These are phyloP conservation scores for Spinibarbus caldwelli DNA, from an alignment of 2,797 vertebrate genomes.

Conservation along the genomic window DNA sequence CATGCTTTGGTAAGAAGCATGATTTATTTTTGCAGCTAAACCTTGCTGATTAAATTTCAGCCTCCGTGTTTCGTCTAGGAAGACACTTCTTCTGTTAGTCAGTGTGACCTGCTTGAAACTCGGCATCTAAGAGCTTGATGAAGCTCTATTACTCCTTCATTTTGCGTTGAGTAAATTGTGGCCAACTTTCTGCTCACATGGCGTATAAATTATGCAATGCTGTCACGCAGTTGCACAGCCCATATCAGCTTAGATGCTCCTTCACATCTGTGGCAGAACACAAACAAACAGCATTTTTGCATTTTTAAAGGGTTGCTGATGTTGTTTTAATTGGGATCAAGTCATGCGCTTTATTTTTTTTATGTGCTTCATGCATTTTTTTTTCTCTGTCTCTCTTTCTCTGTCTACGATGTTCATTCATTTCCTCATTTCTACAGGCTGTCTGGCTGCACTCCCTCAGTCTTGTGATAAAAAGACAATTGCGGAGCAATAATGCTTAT, in stretches of 20 bases:
- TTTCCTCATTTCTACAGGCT: conserved; percentile 19
- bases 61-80: conserved; percentile 15
- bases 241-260: not conserved
- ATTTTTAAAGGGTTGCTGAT: conserved; percentile 19
- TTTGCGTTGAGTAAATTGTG: not conserved
- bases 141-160: conserved; percentile 15
- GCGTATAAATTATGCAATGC: not conserved
- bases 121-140: not conserved
- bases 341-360: conserved; percentile 17
- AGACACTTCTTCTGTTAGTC: conserved; percentile 24
- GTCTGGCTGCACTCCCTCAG: conserved; percentile 10
- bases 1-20: conserved; percentile 35
- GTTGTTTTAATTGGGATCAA: conserved; percentile 41
- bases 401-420: conserved; percentile 8
- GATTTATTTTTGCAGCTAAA: conserved; percentile 27
- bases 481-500: conserved; percentile 32
- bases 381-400: not conserved
- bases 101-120: conserved; percentile 22
- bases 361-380: not conserved
- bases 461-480: conserved; percentile 3
- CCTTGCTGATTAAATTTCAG: conserved; percentile 26
- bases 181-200: conserved; percentile 21
- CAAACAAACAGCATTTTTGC: conserved; percentile 22
- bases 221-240: not conserved
- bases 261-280: conserved; percentile 17